Evolutionary conservation across 2,797 vertebrate genomes (phyloP).

Genomic region (Anomalospiza imberbis): DNA sequence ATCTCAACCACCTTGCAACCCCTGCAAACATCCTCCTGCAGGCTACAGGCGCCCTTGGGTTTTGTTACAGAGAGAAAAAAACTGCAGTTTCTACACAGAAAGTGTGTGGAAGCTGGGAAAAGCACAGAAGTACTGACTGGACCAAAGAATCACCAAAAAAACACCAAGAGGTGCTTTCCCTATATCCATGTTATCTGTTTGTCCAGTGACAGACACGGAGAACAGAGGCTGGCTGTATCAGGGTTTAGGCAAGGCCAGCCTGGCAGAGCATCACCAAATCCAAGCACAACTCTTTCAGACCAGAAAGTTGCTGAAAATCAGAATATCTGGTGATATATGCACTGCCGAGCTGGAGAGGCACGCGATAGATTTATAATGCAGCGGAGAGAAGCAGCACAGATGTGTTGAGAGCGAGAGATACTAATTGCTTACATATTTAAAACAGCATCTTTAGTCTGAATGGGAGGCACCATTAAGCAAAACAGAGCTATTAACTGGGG

Average conservation of each 20-base stretch:
- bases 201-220: neutral
- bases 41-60: neutral
- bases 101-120: neutral
- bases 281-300: neutral
- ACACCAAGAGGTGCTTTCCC: neutral
- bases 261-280: neutral
- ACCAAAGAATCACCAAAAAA: neutral
- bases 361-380: constrained; percentile 44
- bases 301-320: constrained; percentile 41
- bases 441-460: constrained; percentile 61
- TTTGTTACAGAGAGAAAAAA: neutral
- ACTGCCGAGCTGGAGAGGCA: constrained; percentile 21
- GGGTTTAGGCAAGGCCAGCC: neutral
- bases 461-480: constrained; percentile 67
- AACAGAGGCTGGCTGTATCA: neutral
- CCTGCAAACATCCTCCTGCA: neutral
- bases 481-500: constrained; percentile 62
- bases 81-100: neutral
- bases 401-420: constrained; percentile 63
- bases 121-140: neutral
- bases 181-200: neutral
- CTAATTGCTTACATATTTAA: constrained; percentile 74
- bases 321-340: neutral
- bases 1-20: neutral
- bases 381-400: constrained; percentile 62